Evolutionary conservation across 2,113 vertebrate species (phyloP).

Genomic region (Glaucomys volans): DNA sequence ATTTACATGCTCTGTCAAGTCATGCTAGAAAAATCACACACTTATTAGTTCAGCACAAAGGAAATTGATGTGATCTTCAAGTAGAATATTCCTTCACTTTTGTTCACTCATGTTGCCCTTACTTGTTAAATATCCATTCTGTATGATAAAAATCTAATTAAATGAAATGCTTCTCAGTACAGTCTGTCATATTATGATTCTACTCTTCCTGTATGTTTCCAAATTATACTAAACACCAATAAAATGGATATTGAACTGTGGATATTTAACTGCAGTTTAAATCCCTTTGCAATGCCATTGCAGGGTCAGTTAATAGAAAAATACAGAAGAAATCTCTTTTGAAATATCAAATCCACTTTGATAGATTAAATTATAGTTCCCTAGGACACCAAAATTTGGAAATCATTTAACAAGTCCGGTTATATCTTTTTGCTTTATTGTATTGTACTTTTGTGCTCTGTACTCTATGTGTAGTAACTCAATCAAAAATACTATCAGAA

Average conservation of each 20-base stretch:
- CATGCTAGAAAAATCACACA: constrained; percentile 31
- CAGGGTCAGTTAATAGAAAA: constrained; percentile 34
- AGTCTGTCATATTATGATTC: not conserved
- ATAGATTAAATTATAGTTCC: not conserved
- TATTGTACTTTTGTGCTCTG: not conserved
- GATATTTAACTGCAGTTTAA: constrained; percentile 8
- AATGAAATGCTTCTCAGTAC: constrained; percentile 34
- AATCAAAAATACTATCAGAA: not conserved
- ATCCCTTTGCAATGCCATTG: constrained; percentile 55
- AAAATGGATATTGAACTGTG: not conserved
- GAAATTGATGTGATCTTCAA: constrained; percentile 47
- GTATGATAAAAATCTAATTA: constrained; percentile 65
- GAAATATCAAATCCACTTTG: constrained; percentile 39
- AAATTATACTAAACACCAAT: not conserved
- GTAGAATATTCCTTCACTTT: not conserved
- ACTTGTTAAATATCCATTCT: constrained; percentile 70
- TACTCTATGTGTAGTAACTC: not conserved
- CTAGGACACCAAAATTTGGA: not conserved
- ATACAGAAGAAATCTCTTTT: not conserved
- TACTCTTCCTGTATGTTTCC: not conserved
- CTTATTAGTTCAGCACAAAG: constrained; percentile 61
- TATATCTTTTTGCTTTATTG: not conserved
- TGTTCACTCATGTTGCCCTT: constrained; percentile 38
- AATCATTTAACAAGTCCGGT: not conserved
- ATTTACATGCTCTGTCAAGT: constrained; percentile 56